phyloP scores from a whole-genome alignment of 2,113 vertebrate species.

The Formicarius rufipectus region DNA sequence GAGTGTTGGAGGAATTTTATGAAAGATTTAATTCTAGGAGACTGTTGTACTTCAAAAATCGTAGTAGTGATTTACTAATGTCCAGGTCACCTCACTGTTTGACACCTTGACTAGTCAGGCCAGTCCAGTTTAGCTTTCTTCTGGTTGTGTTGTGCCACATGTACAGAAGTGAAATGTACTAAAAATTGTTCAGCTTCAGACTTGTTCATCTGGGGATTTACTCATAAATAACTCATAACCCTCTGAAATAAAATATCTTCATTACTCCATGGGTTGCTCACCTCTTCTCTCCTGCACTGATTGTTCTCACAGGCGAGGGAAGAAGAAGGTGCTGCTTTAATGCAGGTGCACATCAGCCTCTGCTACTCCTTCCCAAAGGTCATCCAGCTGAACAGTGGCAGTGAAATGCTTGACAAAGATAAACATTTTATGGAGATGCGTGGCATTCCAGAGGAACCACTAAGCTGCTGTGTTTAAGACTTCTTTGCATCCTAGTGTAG shows the following conservation, averaged over 20 bases:
- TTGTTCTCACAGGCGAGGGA: background rate
- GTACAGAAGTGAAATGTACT: background rate
- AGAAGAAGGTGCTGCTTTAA: background rate
- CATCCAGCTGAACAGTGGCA: background rate
- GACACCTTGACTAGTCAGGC: background rate
- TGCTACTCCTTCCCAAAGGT: background rate
- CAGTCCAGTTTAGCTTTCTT: background rate
- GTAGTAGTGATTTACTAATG: background rate
- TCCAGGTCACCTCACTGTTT: background rate
- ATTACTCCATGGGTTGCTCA: background rate
- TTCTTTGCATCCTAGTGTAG: background rate
- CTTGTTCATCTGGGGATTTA: constrained; percentile 26
- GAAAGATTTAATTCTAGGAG: background rate
- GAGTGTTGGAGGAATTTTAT: background rate
- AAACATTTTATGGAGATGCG: background rate
- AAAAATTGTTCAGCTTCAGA: background rate
- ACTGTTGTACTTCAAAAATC: background rate
- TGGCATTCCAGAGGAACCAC: background rate
- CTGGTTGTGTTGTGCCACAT: background rate
- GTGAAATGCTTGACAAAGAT: background rate
- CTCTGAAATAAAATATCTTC: constrained; percentile 51
- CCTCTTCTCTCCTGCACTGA: background rate
- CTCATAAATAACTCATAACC: constrained; percentile 56
- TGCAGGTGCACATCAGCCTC: background rate
- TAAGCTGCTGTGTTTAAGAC: background rate